These are phyloP conservation scores for Pammene fasciana DNA, from an alignment of 2,888 invertebrate genomes.

Conservation along the genomic window DNA sequence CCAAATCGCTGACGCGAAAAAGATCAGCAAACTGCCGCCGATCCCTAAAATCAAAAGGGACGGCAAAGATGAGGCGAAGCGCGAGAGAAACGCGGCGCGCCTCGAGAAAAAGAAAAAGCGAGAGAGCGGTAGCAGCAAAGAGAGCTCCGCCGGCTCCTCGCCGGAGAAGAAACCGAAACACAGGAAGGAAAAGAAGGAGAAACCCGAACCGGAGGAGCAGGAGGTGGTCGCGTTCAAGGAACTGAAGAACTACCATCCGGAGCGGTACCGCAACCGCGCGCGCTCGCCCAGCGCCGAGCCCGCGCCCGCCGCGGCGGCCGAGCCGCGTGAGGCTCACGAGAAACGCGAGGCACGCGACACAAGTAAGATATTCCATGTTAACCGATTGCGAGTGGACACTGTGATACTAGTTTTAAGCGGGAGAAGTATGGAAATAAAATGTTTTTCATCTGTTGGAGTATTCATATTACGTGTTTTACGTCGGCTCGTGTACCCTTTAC, in stretches of 20 bases:
- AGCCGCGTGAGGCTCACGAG: conserved; percentile 43
- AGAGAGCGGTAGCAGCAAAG: conserved; percentile 45
- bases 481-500: conserved; percentile 67
- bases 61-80: conserved; percentile 51
- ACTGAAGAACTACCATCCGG: conserved; percentile 82
- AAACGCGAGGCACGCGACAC: conserved; percentile 45
- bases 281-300: conserved; percentile 83
- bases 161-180: conserved; percentile 58
- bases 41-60: conserved; percentile 69
- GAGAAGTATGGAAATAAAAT: conserved; percentile 75
- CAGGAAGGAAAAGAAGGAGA: conserved; percentile 49
- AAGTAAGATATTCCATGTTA: conserved; percentile 80
- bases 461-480: conserved; percentile 71
- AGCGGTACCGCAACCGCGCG: conserved; percentile 86
- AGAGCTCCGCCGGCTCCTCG: conserved; percentile 51
- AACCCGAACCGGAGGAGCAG: conserved; percentile 47
- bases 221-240: conserved; percentile 80
- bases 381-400: conserved; percentile 54
- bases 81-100: conserved; percentile 52
- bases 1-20: conserved; percentile 60
- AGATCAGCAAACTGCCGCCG: conserved; percentile 72
- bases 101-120: conserved; percentile 51
- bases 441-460: conserved; percentile 75
- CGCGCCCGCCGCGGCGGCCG: conserved; percentile 40
- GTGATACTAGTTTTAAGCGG: conserved; percentile 72